A percentile compares a stretch with the other conserved stretches of the same genome.
Evolutionary conservation across 2,888 invertebrate species (phyloP).

Genomic region (Odontothrips loti): DNA sequence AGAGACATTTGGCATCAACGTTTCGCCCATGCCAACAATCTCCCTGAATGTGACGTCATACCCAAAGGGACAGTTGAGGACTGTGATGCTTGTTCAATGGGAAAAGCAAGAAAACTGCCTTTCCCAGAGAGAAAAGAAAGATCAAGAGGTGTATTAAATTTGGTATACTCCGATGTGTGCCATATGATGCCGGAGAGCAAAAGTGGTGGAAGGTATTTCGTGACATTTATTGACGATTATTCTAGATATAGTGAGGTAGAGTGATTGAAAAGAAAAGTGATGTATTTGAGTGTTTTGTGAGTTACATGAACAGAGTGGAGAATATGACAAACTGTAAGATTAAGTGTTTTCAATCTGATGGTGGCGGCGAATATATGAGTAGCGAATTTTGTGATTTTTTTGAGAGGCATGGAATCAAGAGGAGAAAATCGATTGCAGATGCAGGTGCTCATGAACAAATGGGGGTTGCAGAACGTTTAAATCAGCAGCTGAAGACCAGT

Average conservation of each 20-base stretch:
- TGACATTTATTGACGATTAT: conserved; percentile 21
- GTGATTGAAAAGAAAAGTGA: background rate
- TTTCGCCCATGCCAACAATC: conserved; percentile 5
- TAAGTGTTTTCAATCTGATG: background rate
- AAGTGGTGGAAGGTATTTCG: background rate
- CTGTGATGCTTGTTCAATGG: conserved; percentile 1
- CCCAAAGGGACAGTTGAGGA: background rate
- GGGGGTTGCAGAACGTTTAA: conserved; percentile 41
- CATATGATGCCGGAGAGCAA: background rate
- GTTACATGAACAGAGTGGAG: background rate
- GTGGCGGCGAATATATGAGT: background rate
- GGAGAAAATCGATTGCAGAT: conserved; percentile 36
- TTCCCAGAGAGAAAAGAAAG: background rate
- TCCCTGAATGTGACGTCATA: background rate
- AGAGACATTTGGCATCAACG: conserved; percentile 9
- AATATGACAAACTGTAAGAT: background rate
- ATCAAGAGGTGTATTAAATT: background rate
- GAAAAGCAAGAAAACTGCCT: background rate
- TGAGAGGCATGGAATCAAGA: background rate
- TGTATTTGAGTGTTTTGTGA: background rate
- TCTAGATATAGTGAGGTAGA: background rate
- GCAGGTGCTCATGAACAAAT: conserved; percentile 42
- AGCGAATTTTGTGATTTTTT: background rate
- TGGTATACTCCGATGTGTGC: conserved; percentile 6
- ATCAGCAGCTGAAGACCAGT: conserved; percentile 41